phyloP scores from a whole-genome alignment of 2,797 vertebrate genomes.

The Chromis chromis region DNA sequence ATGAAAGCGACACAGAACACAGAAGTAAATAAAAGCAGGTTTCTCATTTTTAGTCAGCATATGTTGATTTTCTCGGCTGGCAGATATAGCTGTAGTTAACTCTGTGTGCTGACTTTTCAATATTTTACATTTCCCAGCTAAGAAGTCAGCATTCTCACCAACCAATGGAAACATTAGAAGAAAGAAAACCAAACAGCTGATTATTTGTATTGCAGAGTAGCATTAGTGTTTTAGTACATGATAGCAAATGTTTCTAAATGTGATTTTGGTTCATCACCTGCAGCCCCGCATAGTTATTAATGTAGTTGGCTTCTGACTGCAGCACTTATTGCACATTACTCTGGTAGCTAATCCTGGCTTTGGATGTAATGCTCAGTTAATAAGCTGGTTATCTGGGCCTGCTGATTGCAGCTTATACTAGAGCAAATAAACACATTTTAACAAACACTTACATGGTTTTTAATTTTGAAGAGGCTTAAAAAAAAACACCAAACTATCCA shows the following conservation, averaged over 20 bases:
- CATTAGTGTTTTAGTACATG: too few relatives aligned
- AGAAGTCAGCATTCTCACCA: neutral
- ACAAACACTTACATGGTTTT: neutral
- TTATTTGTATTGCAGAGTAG: too few relatives aligned
- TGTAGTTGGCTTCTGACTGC: neutral
- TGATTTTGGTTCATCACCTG: too few relatives aligned
- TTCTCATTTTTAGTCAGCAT: neutral
- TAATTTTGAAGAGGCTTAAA: neutral
- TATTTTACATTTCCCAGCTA: neutral
- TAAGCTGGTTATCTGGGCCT: neutral
- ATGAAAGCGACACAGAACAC: neutral
- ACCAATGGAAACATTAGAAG: neutral
- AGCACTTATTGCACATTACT: neutral
- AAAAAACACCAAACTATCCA: neutral
- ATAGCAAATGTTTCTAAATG: too few relatives aligned
- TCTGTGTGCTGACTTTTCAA: neutral
- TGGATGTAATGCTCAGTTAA: neutral
- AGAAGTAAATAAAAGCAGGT: neutral
- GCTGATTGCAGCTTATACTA: neutral
- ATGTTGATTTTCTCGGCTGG: neutral
- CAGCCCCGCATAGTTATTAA: too few relatives aligned
- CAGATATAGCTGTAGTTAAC: neutral
- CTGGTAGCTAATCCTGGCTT: too few relatives aligned
- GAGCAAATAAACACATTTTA: slow-evolving; percentile 1
- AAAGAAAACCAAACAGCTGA: neutral